These are phyloP conservation scores for Drosophila emarginata DNA, from an alignment of 2,888 invertebrate genomes.

Conservation along the genomic window DNA sequence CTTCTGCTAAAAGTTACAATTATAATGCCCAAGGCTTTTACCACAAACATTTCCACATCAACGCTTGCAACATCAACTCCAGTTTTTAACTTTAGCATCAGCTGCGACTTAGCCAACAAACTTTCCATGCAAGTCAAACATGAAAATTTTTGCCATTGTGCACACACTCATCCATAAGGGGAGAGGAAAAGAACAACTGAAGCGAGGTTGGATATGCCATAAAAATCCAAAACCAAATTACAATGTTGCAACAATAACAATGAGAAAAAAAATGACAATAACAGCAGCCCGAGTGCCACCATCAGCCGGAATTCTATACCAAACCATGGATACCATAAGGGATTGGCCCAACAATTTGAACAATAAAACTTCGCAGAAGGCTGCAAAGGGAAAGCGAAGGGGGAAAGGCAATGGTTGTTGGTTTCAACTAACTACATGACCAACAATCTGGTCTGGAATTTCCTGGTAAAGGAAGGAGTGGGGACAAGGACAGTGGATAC, in stretches of 20 bases:
- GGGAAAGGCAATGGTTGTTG: not conserved
- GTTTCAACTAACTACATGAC: slow-evolving; percentile 28
- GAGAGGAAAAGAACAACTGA: not conserved
- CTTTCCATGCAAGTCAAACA: slow-evolving; percentile 4
- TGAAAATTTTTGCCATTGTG: slow-evolving; percentile 6
- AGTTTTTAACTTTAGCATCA: slow-evolving; percentile 5
- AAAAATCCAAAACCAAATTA: slow-evolving; percentile 70
- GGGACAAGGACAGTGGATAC: slow-evolving; percentile 14
- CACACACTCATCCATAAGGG: not conserved
- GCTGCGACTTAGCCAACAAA: slow-evolving; percentile 9
- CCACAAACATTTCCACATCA: slow-evolving; percentile 5
- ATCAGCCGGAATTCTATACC: slow-evolving; percentile 1
- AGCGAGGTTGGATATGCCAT: slow-evolving; percentile 41
- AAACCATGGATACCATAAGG: not conserved
- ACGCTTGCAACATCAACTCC: slow-evolving; percentile 5
- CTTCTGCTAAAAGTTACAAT: slow-evolving; percentile 1
- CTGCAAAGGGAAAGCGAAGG: not conserved
- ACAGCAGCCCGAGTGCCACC: slow-evolving; percentile 14
- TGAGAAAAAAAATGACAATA: slow-evolving; percentile 38
- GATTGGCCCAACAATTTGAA: slow-evolving; percentile 16
- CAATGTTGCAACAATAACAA: slow-evolving; percentile 55
- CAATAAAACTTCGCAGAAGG: slow-evolving; percentile 9
- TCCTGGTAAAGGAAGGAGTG: not conserved
- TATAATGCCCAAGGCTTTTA: slow-evolving; percentile 3
- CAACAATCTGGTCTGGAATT: slow-evolving; percentile 35